Conservation (phyloP, 92 coral and sea anemone species). For the Desmophyllum pertusum region DNA sequence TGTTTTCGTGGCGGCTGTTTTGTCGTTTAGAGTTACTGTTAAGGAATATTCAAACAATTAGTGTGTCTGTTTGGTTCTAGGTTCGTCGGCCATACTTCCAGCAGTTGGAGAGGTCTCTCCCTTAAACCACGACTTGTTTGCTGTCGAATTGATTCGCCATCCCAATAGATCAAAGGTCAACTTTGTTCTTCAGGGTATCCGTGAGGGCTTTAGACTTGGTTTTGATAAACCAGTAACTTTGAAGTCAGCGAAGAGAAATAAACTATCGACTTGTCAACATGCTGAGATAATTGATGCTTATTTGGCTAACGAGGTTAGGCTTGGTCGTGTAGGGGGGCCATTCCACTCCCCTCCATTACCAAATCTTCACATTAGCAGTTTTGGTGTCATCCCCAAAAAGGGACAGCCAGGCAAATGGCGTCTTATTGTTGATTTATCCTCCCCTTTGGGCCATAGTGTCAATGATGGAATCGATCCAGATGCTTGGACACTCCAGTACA, state of each 20-base stretch:
- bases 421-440: constrained; percentile 40
- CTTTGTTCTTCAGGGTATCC: not conserved
- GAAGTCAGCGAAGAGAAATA: constrained; percentile 9
- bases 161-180: not conserved
- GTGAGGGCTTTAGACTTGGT: not conserved
- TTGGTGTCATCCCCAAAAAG: constrained; percentile 42
- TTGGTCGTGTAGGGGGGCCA: constrained; percentile 24
- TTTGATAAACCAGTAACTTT: constrained; percentile 18
- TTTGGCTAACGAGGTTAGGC: constrained; percentile 14
- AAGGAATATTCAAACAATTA: too few relatives aligned
- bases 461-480: constrained; percentile 38
- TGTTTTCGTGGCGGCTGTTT: too few relatives aligned
- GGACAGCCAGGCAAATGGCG: constrained; percentile 48
- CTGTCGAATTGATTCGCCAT: not conserved
- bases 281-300: constrained; percentile 9
- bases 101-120: not conserved
- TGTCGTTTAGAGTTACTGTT: too few relatives aligned
- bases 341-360: not conserved
- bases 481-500: constrained; percentile 8
- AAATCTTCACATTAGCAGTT: constrained; percentile 30
- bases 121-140: not conserved
- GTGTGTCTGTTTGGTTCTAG: not conserved
- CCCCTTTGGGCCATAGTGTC: constrained; percentile 30
- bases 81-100: not conserved
- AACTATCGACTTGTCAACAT: not conserved